These are phyloP conservation scores for Heteractis magnifica DNA, from an alignment of 92 coral and sea anemone genomes.

Conservation along the genomic window DNA sequence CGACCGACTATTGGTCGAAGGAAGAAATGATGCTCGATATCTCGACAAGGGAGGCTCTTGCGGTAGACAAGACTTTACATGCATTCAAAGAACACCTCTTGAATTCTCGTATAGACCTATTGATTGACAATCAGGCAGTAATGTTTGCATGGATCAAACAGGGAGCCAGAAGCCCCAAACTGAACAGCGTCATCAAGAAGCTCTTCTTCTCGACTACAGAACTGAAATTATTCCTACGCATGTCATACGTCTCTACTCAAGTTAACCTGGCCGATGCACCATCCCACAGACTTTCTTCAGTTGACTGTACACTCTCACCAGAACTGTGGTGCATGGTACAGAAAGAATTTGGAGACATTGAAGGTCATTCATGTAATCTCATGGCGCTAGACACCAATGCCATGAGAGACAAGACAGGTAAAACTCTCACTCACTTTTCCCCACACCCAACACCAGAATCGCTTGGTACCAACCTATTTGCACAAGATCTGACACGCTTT, in stretches of 20 bases:
- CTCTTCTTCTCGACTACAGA: conserved; percentile 10
- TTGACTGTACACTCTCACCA: too few species aligned
- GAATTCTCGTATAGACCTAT: conserved; percentile 49
- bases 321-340: too few species aligned
- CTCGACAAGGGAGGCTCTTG: conserved; percentile 31
- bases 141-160: conserved; percentile 25
- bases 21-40: conserved; percentile 17
- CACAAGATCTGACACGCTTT: conserved; percentile 10
- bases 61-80: conserved; percentile 29
- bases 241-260: too few species aligned
- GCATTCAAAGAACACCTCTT: conserved; percentile 14
- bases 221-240: too few species aligned
- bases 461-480: conserved; percentile 31
- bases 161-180: conserved; percentile 22
- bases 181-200: conserved; percentile 24
- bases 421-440: conserved; percentile 6
- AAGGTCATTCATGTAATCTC: conserved; percentile 14
- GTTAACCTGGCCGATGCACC: too few species aligned
- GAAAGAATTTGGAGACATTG: too few species aligned
- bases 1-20: conserved; percentile 36
- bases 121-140: conserved; percentile 37
- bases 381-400: not conserved
- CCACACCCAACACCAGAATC: conserved; percentile 29
- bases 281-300: too few species aligned
- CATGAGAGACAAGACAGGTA: not conserved